Evolutionary conservation across 2,888 invertebrate species (phyloP).

Genomic region (Mythimna ferrago): DNA sequence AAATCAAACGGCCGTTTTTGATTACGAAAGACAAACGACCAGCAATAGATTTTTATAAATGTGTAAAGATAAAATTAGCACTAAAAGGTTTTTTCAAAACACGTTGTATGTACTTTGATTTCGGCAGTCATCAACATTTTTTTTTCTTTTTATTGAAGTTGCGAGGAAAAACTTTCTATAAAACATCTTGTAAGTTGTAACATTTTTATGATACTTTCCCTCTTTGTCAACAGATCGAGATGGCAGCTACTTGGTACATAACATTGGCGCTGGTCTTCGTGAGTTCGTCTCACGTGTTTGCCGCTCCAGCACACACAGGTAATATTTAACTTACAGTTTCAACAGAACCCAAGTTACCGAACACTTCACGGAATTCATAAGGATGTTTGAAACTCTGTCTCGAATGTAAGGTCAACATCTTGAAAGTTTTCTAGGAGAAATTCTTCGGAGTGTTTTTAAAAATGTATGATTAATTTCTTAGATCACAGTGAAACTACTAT

Average conservation of each 20-base stretch:
- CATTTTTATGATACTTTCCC: background rate
- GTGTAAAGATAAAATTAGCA: no score
- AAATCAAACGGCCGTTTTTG: no score
- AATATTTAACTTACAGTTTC: slow-evolving; percentile 44
- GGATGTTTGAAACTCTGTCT: slow-evolving; percentile 18
- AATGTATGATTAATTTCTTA: background rate
- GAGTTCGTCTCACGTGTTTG: slow-evolving; percentile 40
- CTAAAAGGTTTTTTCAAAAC: background rate
- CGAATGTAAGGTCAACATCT: slow-evolving; percentile 18
- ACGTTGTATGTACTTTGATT: background rate
- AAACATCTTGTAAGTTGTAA: background rate
- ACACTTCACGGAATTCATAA: slow-evolving; percentile 14
- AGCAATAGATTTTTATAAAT: no score
- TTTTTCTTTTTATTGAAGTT: background rate
- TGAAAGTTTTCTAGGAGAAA: slow-evolving; percentile 17
- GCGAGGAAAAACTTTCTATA: background rate
- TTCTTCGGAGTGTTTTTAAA: background rate
- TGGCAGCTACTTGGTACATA: slow-evolving; percentile 49
- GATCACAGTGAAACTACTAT: background rate
- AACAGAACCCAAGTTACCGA: background rate
- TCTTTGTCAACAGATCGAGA: slow-evolving; percentile 55
- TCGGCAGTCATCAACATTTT: background rate
- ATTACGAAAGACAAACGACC: no score
- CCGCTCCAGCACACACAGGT: slow-evolving; percentile 63
- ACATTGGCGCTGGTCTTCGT: slow-evolving; percentile 41